Percentiles rank a stretch among this genome's conserved stretches.
Conservation (phyloP, 1,140 invertebrate genomes). For the Plodia interpunctella region DNA sequence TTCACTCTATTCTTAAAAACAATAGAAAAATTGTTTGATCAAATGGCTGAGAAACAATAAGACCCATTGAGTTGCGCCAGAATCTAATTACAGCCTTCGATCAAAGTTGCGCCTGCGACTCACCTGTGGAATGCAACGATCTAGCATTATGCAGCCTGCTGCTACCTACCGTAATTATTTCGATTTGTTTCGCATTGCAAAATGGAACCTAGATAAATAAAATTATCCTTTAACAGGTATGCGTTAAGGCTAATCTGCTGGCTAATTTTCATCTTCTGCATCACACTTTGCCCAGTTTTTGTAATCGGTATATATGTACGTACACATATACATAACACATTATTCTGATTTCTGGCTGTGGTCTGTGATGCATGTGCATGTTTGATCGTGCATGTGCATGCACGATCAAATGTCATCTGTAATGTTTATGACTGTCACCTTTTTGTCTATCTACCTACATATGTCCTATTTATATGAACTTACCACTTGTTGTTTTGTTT, state of each 20-base stretch:
- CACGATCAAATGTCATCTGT: no score
- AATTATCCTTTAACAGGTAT: not conserved
- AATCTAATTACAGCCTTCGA: not conserved
- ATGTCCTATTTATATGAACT: no score
- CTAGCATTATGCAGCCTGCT: slow-evolving; percentile 21
- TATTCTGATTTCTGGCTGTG: no score
- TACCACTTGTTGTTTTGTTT: no score
- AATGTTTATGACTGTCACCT: no score
- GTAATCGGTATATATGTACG: no score
- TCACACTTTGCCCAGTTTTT: no score
- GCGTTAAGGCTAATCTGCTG: not conserved
- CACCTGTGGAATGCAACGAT: slow-evolving; percentile 23
- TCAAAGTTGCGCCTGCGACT: slow-evolving; percentile 14
- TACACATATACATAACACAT: no score
- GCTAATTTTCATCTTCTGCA: no score
- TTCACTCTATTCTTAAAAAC: not conserved
- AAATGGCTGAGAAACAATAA: slow-evolving; percentile 1
- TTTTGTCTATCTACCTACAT: no score
- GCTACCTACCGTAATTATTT: slow-evolving; percentile 29
- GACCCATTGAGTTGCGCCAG: not conserved
- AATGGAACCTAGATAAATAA: not conserved
- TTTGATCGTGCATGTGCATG: no score
- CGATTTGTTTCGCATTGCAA: slow-evolving; percentile 5
- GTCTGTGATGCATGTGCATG: no score
- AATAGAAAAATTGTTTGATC: slow-evolving; percentile 1